phyloP scores from a whole-genome alignment of 2,113 vertebrate genomes.

The Lophius piscatorius region DNA sequence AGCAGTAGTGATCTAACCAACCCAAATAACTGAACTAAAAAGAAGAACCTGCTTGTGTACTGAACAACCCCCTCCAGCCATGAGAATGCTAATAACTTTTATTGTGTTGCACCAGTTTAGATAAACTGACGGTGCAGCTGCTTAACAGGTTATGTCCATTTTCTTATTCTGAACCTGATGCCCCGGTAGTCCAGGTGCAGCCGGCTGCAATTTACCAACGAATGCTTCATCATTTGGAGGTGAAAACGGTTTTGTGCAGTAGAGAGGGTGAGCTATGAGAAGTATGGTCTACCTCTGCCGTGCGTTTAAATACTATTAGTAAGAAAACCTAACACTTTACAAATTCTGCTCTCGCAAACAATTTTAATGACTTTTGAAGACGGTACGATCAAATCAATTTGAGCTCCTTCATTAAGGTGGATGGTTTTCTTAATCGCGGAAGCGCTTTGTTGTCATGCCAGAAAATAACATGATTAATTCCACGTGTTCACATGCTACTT shows the following conservation, averaged over 20 bases:
- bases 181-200: constrained; percentile 45
- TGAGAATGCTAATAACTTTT: constrained; percentile 49
- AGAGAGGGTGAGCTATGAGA: constrained; percentile 8
- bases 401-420: too few species aligned
- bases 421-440: too few species aligned
- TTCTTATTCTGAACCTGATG: constrained; percentile 34
- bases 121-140: constrained; percentile 49
- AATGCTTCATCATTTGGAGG: constrained; percentile 46
- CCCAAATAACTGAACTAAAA: too few species aligned
- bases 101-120: constrained; percentile 35
- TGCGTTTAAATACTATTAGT: constrained; percentile 23
- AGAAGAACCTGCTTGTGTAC: too few species aligned
- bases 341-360: constrained; percentile 15
- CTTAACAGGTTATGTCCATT: constrained; percentile 36
- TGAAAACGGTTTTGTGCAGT: constrained; percentile 30
- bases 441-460: too few species aligned
- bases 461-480: too few species aligned
- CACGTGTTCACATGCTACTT: too few species aligned
- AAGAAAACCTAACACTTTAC: constrained; percentile 58
- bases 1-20: too few species aligned
- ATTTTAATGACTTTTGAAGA: constrained; percentile 51
- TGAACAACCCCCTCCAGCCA: too few species aligned
- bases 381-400: too few species aligned
- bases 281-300: constrained; percentile 17
- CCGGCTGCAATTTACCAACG: constrained; percentile 35